phyloP scores from a whole-genome alignment of 2,797 vertebrate species.

The Harpagifer antarcticus region DNA sequence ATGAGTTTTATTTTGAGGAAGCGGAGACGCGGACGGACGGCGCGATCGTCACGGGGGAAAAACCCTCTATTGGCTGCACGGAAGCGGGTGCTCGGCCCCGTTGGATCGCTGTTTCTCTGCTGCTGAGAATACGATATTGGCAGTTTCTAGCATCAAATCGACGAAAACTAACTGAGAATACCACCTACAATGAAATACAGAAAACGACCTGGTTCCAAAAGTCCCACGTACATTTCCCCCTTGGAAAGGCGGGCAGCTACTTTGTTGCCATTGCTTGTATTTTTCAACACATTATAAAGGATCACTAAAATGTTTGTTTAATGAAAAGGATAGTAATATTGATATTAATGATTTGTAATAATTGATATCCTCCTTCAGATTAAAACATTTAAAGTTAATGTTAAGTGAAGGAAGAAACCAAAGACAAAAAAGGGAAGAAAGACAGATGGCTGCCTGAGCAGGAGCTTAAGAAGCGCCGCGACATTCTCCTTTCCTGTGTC shows the following conservation, averaged over 20 bases:
- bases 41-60: no score
- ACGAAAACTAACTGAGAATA: no score
- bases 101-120: no score
- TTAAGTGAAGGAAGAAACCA: slow-evolving; percentile 14
- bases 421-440: slow-evolving; percentile 31
- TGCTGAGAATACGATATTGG: no score
- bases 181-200: no score
- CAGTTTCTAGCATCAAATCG: no score
- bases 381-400: slow-evolving; percentile 5
- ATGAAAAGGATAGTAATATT: background rate
- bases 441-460: slow-evolving; percentile 33
- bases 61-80: no score
- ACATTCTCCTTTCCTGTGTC: slow-evolving; percentile 65
- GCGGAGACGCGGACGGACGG: no score
- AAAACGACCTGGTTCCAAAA: no score
- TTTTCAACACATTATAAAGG: background rate
- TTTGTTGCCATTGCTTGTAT: background rate
- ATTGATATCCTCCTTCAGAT: background rate
- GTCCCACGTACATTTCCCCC: background rate
- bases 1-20: no score
- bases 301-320: no score
- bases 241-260: background rate
- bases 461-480: slow-evolving; percentile 47
- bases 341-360: background rate
- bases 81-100: no score